These are phyloP conservation scores for Phrynosoma blainvillii DNA, from an alignment of 2,113 vertebrate species.

Conservation along the genomic window DNA sequence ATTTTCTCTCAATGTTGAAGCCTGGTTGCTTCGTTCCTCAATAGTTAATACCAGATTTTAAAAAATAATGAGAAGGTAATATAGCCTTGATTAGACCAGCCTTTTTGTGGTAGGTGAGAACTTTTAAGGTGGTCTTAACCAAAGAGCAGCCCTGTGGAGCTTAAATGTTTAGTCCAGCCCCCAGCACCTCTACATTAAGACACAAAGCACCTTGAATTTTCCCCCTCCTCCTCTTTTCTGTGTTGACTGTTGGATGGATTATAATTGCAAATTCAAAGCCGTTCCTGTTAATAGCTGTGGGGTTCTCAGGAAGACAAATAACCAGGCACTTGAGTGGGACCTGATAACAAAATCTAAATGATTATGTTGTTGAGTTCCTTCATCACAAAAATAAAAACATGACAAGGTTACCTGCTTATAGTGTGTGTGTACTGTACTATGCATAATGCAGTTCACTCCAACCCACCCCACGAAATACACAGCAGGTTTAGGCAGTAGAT, in stretches of 20 bases:
- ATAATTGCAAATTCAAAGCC: conserved; percentile 34
- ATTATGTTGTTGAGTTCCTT: conserved; percentile 28
- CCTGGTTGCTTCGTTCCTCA: conserved; percentile 23
- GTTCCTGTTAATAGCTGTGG: conserved; percentile 11
- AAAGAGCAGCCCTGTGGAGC: conserved; percentile 23
- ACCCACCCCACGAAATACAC: neutral
- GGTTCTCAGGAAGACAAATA: conserved; percentile 32
- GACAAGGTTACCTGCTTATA: conserved; percentile 1
- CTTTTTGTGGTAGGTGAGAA: conserved; percentile 10
- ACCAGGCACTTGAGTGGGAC: conserved; percentile 35
- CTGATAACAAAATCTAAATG: conserved; percentile 14
- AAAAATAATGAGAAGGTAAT: neutral
- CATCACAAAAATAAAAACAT: conserved; percentile 26
- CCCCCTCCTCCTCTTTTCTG: neutral
- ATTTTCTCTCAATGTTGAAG: conserved; percentile 24
- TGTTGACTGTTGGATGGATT: conserved; percentile 37
- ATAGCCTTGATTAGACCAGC: conserved; percentile 4
- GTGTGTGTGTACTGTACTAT: neutral
- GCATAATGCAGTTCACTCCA: neutral
- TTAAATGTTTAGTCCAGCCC: neutral
- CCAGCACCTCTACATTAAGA: conserved; percentile 17
- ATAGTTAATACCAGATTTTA: neutral
- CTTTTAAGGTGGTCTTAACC: conserved; percentile 14
- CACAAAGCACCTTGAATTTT: neutral
- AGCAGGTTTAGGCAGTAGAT: neutral